Conservation (phyloP, 2,888 invertebrate species). For the Cecidostiba fungosa region DNA sequence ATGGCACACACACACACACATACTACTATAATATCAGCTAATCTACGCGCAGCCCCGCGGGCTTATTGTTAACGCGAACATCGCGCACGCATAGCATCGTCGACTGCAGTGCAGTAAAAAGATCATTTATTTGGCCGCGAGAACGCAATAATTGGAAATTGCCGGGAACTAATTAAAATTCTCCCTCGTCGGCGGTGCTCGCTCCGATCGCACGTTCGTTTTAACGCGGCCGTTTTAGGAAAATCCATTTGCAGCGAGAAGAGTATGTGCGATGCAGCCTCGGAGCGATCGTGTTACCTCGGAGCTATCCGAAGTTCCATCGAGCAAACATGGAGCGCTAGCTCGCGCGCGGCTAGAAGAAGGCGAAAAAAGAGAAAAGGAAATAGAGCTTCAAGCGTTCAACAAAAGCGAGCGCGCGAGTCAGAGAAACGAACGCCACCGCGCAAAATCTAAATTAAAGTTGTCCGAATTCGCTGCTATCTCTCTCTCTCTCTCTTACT, state of each 20-base stretch:
- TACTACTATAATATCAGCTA: not conserved
- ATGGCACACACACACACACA: not conserved
- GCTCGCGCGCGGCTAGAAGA: not conserved
- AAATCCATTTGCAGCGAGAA: constrained; percentile 30
- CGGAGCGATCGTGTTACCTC: constrained; percentile 26
- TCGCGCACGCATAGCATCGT: not conserved
- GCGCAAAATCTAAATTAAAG: constrained; percentile 57
- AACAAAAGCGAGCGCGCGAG: constrained; percentile 39
- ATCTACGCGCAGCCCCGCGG: not conserved
- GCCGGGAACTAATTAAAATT: constrained; percentile 50
- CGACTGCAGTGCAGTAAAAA: too few relatives aligned
- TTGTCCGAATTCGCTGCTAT: constrained; percentile 15
- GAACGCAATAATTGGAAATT: not conserved
- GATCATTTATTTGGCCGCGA: not conserved
- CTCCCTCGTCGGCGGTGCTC: not conserved
- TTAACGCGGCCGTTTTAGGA: constrained; percentile 18
- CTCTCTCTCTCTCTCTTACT: not conserved
- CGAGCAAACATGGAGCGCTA: constrained; percentile 31
- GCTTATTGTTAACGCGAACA: constrained; percentile 10
- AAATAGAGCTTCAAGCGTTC: constrained; percentile 49
- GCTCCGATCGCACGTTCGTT: constrained; percentile 4
- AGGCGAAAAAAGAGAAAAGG: constrained; percentile 7
- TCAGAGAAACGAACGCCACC: constrained; percentile 14
- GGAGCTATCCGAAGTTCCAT: constrained; percentile 47
- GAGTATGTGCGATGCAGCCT: too few relatives aligned